phyloP scores from a whole-genome alignment of 2,888 invertebrate genomes.

The Parthenolecanium corni region DNA sequence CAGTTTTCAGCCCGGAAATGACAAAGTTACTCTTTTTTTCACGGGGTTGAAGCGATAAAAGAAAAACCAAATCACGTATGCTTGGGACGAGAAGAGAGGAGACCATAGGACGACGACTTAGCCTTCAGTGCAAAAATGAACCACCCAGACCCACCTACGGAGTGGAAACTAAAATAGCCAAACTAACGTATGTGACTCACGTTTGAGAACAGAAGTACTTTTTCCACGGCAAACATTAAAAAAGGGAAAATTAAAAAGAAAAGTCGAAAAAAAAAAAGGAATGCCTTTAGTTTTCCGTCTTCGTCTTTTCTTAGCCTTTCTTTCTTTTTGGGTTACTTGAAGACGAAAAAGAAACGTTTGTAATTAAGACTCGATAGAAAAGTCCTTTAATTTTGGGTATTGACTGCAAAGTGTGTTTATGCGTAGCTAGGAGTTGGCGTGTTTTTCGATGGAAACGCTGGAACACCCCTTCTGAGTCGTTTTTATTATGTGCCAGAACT shows the following conservation, averaged over 20 bases:
- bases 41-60: conserved; percentile 13
- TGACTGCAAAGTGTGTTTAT: no score
- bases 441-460: no score
- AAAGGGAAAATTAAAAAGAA: conserved; percentile 26
- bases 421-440: no score
- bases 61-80: conserved; percentile 27
- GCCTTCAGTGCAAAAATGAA: no score
- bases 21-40: conserved; percentile 20
- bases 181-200: conserved; percentile 28
- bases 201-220: conserved; percentile 27
- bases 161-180: not conserved
- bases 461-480: no score
- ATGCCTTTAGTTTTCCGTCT: no score
- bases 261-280: conserved; percentile 7
- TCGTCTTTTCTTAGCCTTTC: no score
- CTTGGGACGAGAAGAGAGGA: not conserved
- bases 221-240: conserved; percentile 26
- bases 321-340: no score
- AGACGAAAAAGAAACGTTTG: conserved; percentile 14
- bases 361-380: conserved; percentile 28
- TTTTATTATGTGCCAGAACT: no score
- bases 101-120: no score
- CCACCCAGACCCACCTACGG: no score
- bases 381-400: conserved; percentile 22
- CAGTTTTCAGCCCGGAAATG: conserved; percentile 12